phyloP scores from a whole-genome alignment of 2,113 vertebrate genomes.

The Mustela lutreola region DNA sequence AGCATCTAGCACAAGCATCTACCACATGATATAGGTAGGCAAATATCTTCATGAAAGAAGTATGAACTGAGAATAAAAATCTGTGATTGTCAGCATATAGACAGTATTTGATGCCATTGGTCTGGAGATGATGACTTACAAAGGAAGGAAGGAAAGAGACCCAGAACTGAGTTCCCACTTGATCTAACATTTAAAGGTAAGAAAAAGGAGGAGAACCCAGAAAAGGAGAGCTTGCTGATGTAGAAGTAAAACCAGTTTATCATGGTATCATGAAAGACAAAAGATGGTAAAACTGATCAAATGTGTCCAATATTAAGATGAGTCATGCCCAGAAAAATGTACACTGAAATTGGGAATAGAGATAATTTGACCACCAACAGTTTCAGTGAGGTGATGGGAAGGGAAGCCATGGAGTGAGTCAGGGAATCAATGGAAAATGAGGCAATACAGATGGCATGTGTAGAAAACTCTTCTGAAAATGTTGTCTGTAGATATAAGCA shows the following conservation, averaged over 20 bases:
- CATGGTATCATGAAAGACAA: background rate
- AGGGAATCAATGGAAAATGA: background rate
- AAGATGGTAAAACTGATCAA: background rate
- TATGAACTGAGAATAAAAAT: conserved; percentile 22
- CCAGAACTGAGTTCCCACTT: conserved; percentile 28
- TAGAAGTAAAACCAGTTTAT: conserved; percentile 42
- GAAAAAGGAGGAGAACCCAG: background rate
- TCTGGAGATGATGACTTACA: conserved; percentile 40
- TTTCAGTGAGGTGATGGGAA: background rate
- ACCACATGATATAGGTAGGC: background rate
- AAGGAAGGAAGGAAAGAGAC: background rate
- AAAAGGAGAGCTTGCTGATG: background rate
- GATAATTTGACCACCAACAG: conserved; percentile 21
- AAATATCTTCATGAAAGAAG: conserved; percentile 57
- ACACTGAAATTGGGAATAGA: background rate
- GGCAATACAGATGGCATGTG: background rate
- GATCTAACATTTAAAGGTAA: conserved; percentile 35
- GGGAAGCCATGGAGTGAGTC: conserved; percentile 33
- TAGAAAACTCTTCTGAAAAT: conserved; percentile 21
- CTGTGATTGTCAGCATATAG: background rate
- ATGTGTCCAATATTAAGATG: conserved; percentile 35
- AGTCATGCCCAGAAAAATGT: conserved; percentile 1
- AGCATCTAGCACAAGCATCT: background rate
- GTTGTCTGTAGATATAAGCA: background rate
- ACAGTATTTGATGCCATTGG: conserved; percentile 19